Percentiles rank a stretch among this genome's conserved stretches.
These are phyloP conservation scores for Euplagia quadripunctaria DNA, from an alignment of 2,888 invertebrate genomes.

Conservation along the genomic window DNA sequence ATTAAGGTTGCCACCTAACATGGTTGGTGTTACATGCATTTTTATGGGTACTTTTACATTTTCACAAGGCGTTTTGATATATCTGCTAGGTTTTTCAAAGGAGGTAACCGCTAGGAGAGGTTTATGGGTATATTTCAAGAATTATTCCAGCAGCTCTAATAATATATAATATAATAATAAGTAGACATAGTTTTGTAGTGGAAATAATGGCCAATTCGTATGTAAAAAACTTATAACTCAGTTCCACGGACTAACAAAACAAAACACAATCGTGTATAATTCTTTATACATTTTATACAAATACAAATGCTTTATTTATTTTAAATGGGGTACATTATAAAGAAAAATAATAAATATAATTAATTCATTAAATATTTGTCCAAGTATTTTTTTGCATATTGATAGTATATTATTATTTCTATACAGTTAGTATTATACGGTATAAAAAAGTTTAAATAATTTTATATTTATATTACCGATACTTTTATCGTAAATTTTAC, in stretches of 20 bases:
- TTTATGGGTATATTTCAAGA: background rate
- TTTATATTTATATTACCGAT: too few species aligned
- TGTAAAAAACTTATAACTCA: background rate
- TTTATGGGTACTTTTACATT: background rate
- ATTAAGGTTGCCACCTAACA: background rate
- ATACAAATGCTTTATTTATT: too few species aligned
- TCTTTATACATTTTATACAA: too few species aligned
- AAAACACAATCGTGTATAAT: background rate
- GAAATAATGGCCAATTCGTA: background rate
- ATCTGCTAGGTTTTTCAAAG: background rate
- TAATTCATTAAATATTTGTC: too few species aligned
- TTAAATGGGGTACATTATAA: too few species aligned
- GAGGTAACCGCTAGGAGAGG: background rate
- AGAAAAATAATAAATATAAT: too few species aligned
- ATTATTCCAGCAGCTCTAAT: background rate
- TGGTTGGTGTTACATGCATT: background rate
- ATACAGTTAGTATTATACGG: too few species aligned
- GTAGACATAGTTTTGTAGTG: background rate
- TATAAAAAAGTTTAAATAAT: too few species aligned
- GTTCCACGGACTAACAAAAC: background rate
- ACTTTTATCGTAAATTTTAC: too few species aligned
- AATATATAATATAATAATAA: too few species aligned
- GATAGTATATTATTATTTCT: too few species aligned
- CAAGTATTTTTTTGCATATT: too few species aligned
- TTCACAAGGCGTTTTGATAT: background rate